These are phyloP conservation scores for Ips nitidus DNA, from an alignment of 1,140 invertebrate species.

Conservation along the genomic window DNA sequence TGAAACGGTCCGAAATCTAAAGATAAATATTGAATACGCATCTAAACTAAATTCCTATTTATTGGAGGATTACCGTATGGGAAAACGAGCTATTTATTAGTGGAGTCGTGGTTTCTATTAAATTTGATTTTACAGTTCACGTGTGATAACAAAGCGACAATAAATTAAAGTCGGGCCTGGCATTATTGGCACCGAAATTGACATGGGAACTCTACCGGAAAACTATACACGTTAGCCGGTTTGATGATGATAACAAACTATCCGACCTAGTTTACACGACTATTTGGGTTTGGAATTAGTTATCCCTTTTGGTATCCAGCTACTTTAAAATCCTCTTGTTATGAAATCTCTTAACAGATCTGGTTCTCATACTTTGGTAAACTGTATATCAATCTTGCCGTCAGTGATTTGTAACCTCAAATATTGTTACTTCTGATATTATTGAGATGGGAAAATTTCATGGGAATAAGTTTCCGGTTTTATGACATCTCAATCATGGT, in stretches of 20 bases:
- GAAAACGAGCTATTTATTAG: constrained; percentile 24
- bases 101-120: constrained; percentile 22
- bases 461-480: constrained; percentile 32
- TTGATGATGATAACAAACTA: constrained; percentile 4
- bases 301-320: too few species aligned
- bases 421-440: neutral
- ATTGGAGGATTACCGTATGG: constrained; percentile 20
- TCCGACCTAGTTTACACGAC: constrained; percentile 3
- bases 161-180: constrained; percentile 23
- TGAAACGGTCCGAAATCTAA: constrained; percentile 21
- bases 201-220: constrained; percentile 21
- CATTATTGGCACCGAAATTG: constrained; percentile 22
- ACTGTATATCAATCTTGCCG: too few species aligned
- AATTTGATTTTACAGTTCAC: constrained; percentile 30
- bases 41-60: constrained; percentile 30
- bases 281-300: neutral
- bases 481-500: constrained; percentile 34
- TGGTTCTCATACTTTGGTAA: too few species aligned
- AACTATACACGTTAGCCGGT: constrained; percentile 1
- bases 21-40: constrained; percentile 30
- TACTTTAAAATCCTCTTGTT: too few species aligned
- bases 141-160: constrained; percentile 21
- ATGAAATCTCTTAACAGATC: too few species aligned
- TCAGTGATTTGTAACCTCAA: too few species aligned
- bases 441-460: constrained; percentile 14